Conservation (phyloP, 2,797 vertebrate genomes). For the Chelon labrosus region DNA sequence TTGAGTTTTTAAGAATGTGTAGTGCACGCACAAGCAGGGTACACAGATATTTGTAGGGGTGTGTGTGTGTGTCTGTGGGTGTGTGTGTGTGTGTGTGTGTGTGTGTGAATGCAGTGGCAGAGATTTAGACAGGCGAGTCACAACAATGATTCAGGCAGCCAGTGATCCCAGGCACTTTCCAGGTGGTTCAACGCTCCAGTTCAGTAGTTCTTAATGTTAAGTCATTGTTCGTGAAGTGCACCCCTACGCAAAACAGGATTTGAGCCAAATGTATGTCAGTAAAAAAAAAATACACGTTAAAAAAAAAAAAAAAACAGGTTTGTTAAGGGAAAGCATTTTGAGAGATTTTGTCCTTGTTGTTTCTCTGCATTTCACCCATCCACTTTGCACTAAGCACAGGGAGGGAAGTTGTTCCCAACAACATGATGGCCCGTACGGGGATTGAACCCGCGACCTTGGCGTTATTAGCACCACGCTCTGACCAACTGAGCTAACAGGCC, state of each 20-base stretch:
- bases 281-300: background rate
- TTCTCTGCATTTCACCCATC: too few relatives aligned
- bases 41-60: constrained; percentile 18
- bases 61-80: constrained; percentile 12
- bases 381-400: too few relatives aligned
- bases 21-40: constrained; percentile 3
- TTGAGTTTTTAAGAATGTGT: constrained; percentile 40
- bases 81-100: constrained; percentile 21
- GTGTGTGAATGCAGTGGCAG: constrained; percentile 13
- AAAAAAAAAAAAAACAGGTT: background rate
- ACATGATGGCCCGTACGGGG: constrained; percentile 58
- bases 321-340: background rate
- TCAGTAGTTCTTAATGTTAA: constrained; percentile 36
- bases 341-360: constrained; percentile 12
- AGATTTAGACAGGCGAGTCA: constrained; percentile 71
- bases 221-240: constrained; percentile 31
- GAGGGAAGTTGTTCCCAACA: too few relatives aligned
- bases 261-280: background rate
- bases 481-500: constrained; percentile 69
- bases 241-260: background rate
- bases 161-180: constrained; percentile 63
- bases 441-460: constrained; percentile 76
- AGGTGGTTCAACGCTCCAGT: constrained; percentile 53
- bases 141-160: constrained; percentile 80
- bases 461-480: constrained; percentile 81